phyloP scores from a whole-genome alignment of 1,140 invertebrate species.

The Telenomus remus region DNA sequence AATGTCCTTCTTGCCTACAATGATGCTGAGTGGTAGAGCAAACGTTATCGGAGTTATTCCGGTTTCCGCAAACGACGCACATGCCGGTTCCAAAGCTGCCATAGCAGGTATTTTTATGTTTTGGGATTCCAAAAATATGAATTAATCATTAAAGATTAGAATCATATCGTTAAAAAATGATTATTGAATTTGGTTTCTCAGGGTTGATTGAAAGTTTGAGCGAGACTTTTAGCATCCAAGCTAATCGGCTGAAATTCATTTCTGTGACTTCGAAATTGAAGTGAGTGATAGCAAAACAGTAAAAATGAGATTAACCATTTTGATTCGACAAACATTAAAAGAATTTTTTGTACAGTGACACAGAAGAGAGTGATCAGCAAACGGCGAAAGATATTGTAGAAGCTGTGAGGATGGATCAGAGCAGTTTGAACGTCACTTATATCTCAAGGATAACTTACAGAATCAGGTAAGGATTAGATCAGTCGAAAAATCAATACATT shows the following conservation, averaged over 20 bases:
- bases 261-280: constrained; percentile 64
- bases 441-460: constrained; percentile 61
- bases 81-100: constrained; percentile 66
- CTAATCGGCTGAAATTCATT: constrained; percentile 64
- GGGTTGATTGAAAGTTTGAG: constrained; percentile 68
- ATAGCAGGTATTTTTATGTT: constrained; percentile 61
- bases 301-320: not conserved
- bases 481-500: not conserved
- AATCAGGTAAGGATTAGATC: constrained; percentile 56
- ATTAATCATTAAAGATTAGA: too few relatives aligned
- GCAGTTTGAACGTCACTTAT: constrained; percentile 59
- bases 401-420: constrained; percentile 64
- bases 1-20: constrained; percentile 68
- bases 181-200: constrained; percentile 36
- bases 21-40: constrained; percentile 61
- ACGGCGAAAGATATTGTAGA: constrained; percentile 65
- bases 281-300: constrained; percentile 40
- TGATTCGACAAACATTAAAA: not conserved
- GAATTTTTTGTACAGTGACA: constrained; percentile 28
- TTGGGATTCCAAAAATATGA: not conserved
- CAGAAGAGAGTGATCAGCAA: constrained; percentile 59
- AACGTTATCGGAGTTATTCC: constrained; percentile 69
- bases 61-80: constrained; percentile 62
- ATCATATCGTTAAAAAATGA: too few relatives aligned
- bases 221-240: constrained; percentile 58